Evolutionary conservation across 2,888 invertebrate species (phyloP), one percentile per base, ranked within the genome.

Genomic region (Plebejus melissa): DNA sequence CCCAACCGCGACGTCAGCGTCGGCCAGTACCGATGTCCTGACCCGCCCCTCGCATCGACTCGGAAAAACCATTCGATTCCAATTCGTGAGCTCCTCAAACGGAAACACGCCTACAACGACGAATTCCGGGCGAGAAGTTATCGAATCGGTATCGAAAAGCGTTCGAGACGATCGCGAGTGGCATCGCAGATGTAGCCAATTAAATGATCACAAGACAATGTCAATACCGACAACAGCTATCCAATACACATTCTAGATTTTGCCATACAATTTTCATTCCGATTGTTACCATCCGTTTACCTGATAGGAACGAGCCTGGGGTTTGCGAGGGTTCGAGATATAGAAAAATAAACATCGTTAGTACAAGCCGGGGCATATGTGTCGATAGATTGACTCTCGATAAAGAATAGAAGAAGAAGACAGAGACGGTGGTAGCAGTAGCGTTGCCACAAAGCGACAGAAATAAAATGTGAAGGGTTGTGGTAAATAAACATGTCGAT

Each of bases 231-330:
- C 89, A 91, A 71, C 87, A 90, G 86, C 90, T 90, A 91, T 86
- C 88, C 90, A 84, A 80, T 80, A 82, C 82, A 81, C 84, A 93
- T 91, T 92, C 90, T 88, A 86, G 85, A 88, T 91, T 90, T 91
- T 85, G 91, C 89, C 88, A 90, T 92, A 90, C 91, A 91, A 82
- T 90, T 91, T 89, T 88, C 93, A 93, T 93, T 93, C 91, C 89
- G 89, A 89, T 83, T 90, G 89, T 88, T 88, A 90, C 87, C 86
- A 89, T 84, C 87, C 95, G 95, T 96, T 96, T 96, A 96, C 96
- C 96, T 96, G 96, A 96, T 94, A 96, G 95, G 95, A 96, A 96
- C 95, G 96, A 96, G 96, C 96, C 96, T 96, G 96, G 95, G 94
- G 95, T 94, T 95, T 94, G 96, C 96, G 95, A 95, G 94, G 95